phyloP scores from a whole-genome alignment of 2,888 invertebrate species.

The Stegana nigrithorax region DNA sequence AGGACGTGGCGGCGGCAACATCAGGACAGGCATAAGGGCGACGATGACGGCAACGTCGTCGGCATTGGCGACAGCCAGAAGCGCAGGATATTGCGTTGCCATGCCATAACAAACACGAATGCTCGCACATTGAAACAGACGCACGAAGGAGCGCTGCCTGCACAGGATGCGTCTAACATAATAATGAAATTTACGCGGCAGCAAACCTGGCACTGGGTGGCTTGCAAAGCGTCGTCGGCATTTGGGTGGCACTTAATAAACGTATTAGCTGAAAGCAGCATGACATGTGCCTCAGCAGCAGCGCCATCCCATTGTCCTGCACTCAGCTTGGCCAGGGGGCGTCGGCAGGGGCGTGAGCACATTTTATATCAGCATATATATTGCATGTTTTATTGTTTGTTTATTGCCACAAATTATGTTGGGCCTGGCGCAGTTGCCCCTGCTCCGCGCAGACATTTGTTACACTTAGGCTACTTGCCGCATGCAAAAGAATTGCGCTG shows the following conservation, averaged over 20 bases:
- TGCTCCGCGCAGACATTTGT: not conserved
- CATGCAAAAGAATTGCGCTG: not conserved
- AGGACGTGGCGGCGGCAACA: not conserved
- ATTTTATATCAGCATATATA: not conserved
- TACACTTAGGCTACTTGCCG: not conserved
- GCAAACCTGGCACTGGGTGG: not conserved
- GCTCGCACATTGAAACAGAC: slow-evolving; percentile 8
- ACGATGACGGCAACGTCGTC: slow-evolving; percentile 47
- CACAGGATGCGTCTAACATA: not conserved
- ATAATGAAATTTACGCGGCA: slow-evolving; percentile 13
- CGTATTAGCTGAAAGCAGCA: slow-evolving; percentile 13
- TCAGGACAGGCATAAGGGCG: slow-evolving; percentile 30
- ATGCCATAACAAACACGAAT: not conserved
- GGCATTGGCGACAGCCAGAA: slow-evolving; percentile 28
- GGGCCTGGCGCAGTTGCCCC: not conserved
- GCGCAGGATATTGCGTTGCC: not conserved
- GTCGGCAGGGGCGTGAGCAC: not conserved
- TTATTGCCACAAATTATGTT: slow-evolving; percentile 50
- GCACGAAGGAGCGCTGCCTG: not conserved
- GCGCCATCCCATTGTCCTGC: not conserved
- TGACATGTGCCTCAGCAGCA: not conserved
- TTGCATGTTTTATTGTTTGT: slow-evolving; percentile 53
- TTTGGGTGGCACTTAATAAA: slow-evolving; percentile 11
- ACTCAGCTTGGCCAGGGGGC: not conserved
- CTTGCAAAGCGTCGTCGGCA: not conserved